A percentile compares a stretch with the other conserved stretches of the same genome.
Conservation (phyloP, 2,797 vertebrate genomes). For the Nasua narica region DNA sequence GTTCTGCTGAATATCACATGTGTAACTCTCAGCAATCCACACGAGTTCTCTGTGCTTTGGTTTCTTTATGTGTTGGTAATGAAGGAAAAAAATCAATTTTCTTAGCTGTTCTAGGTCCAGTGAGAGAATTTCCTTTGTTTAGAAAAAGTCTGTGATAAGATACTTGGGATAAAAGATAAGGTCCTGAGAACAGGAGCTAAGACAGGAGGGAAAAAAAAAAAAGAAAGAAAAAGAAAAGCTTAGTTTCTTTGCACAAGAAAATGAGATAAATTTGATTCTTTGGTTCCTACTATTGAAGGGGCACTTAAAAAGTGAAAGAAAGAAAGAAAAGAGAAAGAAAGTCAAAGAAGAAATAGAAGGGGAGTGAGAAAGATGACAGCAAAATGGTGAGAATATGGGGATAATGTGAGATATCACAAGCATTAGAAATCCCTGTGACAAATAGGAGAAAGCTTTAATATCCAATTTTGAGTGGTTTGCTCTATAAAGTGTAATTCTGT, state of each 20-base stretch:
- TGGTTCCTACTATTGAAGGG: neutral
- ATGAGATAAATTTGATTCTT: neutral
- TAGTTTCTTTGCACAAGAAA: neutral
- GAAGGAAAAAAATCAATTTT: neutral
- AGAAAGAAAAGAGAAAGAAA: neutral
- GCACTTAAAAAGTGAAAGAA: neutral
- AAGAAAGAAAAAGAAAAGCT: neutral
- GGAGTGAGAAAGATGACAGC: neutral
- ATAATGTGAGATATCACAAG: neutral
- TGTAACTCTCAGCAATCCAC: neutral
- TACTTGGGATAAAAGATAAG: neutral
- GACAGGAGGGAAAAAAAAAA: fast-evolving
- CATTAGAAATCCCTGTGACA: neutral
- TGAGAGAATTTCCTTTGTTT: neutral
- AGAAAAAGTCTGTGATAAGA: constrained; percentile 11
- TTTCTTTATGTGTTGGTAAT: neutral
- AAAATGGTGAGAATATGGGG: neutral
- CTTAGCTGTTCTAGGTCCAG: neutral
- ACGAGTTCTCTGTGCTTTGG: neutral
- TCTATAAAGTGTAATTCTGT: neutral
- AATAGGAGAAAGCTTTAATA: neutral
- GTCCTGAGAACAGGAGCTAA: neutral
- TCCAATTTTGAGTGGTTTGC: neutral
- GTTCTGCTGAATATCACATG: neutral
- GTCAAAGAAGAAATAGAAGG: neutral